phyloP scores from a whole-genome alignment of 2,888 invertebrate species.

The Rapana venosa region DNA sequence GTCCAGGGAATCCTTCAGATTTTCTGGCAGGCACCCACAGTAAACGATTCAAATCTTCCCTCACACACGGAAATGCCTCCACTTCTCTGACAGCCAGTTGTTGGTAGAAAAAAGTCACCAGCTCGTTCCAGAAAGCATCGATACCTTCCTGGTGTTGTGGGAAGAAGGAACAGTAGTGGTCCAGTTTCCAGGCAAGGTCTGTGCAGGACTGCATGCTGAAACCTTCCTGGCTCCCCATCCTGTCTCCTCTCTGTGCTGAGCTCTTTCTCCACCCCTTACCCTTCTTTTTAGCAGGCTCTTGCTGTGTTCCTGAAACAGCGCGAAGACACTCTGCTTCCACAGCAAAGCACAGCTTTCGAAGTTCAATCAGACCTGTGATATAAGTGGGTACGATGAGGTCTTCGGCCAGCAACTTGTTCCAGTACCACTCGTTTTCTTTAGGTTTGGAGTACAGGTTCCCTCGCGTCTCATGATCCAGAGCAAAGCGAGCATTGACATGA shows the following conservation, averaged over 20 bases:
- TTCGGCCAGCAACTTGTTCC: constrained; percentile 34
- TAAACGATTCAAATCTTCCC: constrained; percentile 4
- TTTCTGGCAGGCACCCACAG: constrained; percentile 22
- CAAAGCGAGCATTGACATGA: constrained; percentile 43
- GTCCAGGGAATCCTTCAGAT: constrained; percentile 8
- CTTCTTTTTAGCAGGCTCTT: not conserved
- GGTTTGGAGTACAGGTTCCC: constrained; percentile 8
- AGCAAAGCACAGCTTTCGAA: not conserved
- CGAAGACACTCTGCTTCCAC: not conserved
- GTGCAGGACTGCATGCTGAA: not conserved
- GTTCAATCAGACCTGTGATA: constrained; percentile 25
- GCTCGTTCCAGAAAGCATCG: constrained; percentile 19
- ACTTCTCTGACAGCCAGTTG: not conserved
- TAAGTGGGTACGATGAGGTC: constrained; percentile 34
- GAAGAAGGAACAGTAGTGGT: constrained; percentile 10
- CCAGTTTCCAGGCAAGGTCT: not conserved
- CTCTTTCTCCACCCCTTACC: not conserved
- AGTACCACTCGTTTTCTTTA: not conserved
- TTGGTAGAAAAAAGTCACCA: constrained; percentile 13
- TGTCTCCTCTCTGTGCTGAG: not conserved
- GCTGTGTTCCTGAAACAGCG: not conserved
- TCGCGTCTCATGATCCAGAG: constrained; percentile 42
- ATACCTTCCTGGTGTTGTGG: not conserved
- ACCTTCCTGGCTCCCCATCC: not conserved
- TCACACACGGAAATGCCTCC: constrained; percentile 17